Evolutionary conservation across 2,113 vertebrate genomes (phyloP), one percentile per base, ranked within the genome.

Genomic region (Anser brachyrhynchus): DNA sequence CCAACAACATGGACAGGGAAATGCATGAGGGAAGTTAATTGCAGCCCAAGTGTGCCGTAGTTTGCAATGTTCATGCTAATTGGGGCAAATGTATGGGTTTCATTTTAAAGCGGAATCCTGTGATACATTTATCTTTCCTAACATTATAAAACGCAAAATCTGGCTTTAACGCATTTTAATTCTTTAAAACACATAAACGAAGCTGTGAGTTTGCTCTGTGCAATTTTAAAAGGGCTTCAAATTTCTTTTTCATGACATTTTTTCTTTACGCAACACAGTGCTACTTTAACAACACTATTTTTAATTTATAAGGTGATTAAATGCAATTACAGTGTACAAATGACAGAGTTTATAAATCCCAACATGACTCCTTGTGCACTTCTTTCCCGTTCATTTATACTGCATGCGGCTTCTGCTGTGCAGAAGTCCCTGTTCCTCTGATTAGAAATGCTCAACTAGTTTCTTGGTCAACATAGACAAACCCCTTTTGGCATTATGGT

Each of bases 221-320:
- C 51, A 75, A 13, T 84, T 75, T 59, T 54, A 10, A 90, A 76
- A 67, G 73, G 1, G 78, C n/a, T 55, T n/a, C 55, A 83, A 58
- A 51, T 83, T 25, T 71, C 29, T 82, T 35, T 44, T 65, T 79
- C 39, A 74, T 79, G 51, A 23, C 65, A 83, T 62, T 93, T 72
- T 83, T 37, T 89, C 49, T 87, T 58, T 39, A 73, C 58, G 79
- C 18, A 44, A 31, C 55, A 55, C 17, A 12, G 19, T 75, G 58
- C 2, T 75, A 41, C 29, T 35, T 89, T 49, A 97, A 74, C 61
- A 83, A 33, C n/a, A 65, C 6, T 33, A 37, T 91, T 90, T 96
- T 93, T 82, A 51, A 89, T 87, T 84, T 87, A 73, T 52, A 73
- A 75, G 14, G 43, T 5, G 6, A 95, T 85, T 85, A 94, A 94